phyloP scores from a whole-genome alignment of 2,797 vertebrate species.

The Falco cherrug region DNA sequence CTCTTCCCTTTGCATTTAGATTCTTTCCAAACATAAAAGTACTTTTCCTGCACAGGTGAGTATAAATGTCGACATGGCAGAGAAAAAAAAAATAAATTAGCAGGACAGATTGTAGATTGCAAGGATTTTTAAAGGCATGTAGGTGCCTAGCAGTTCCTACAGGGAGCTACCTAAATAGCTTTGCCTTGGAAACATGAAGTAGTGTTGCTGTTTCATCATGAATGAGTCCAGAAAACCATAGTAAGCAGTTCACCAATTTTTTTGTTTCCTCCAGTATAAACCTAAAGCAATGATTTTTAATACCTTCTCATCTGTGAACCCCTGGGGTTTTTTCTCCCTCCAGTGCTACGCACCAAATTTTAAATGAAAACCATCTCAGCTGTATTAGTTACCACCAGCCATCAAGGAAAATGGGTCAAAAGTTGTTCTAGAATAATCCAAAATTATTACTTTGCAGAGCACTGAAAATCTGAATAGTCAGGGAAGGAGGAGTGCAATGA shows the following conservation, averaged over 20 bases:
- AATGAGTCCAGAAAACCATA: neutral
- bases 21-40: neutral
- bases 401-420: neutral
- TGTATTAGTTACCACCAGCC: neutral
- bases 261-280: neutral
- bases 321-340: neutral
- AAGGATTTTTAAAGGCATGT: neutral
- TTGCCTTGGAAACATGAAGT: neutral
- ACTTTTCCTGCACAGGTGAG: neutral
- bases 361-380: neutral
- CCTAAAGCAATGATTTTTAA: neutral
- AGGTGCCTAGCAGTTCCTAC: neutral
- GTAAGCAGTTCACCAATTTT: neutral
- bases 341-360: neutral
- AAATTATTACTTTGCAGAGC: neutral
- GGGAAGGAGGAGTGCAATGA: neutral
- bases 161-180: neutral
- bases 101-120: neutral
- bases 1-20: neutral
- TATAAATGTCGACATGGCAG: rapidly evolving
- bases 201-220: neutral
- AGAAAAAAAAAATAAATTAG: neutral
- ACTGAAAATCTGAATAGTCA: neutral
- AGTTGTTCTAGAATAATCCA: neutral
- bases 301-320: neutral